Evolutionary conservation across 2,113 vertebrate genomes (phyloP), one percentile per base, ranked within the genome.

Genomic region (Macroglossus sobrinus): DNA sequence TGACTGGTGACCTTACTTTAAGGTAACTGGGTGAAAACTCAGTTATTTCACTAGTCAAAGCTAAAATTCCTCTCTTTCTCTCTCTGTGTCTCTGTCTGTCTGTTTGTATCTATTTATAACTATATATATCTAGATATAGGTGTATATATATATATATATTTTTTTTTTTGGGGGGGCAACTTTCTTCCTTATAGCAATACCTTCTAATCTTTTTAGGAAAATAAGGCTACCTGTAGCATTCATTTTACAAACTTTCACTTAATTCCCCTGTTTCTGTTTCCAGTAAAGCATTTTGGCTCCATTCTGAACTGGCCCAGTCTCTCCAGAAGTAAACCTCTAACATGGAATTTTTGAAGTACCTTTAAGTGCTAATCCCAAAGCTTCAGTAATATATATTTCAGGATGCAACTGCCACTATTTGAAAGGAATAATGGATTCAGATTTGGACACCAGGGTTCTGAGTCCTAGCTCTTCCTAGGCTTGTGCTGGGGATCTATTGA

Each of bases 221-320:
- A 71, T 50, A 86, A 80, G 19, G 0, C 24, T 40, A 30, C 30
- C 35, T 10, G 15, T 38, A 85, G 43, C 5, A 30, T 68, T 93
- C 22, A 84, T 89, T 91, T 92, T 45, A 91, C 21, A 84, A 75
- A 75, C 5, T 68, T 97, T 86, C 82, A 64, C 15, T 92, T 66
- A 75, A 78, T 50, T 84, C 7, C 7, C 14, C 26, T 78, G 5
- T 43, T 80, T 89, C 71, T 76, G 22, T 55, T 86, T 89, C 68
- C 43, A 79, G 15, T 15, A 96, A 79, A 63, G 12, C 18, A 21
- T 50, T 12, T 16, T 88, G 18, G 40, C 8, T 75, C 11, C 12
- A 80, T 2, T 2, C 4, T 61, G 57, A 94, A 45, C 19, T 33
- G 35, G 24, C 50, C 10, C 5, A n/a, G 0, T 26, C 7, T 89